phyloP scores from a whole-genome alignment of 2,113 vertebrate genomes.

The Peucedramus taeniatus region DNA sequence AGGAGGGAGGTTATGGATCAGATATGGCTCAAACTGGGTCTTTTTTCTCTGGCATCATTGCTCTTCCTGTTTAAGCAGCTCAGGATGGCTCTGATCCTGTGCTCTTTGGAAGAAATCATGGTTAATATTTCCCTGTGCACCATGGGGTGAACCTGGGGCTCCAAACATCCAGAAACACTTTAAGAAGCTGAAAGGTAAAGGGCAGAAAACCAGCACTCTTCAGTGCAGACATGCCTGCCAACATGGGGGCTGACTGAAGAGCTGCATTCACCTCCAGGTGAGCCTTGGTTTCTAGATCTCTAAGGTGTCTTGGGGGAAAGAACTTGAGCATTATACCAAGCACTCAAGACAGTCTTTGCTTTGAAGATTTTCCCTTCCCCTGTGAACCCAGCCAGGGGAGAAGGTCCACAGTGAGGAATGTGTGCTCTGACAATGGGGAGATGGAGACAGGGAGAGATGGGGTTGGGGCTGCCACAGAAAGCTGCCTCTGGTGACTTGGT shows the following conservation, averaged over 20 bases:
- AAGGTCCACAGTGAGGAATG: background rate
- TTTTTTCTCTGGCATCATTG: background rate
- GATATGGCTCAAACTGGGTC: fast-evolving
- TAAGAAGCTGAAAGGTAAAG: background rate
- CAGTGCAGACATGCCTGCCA: background rate
- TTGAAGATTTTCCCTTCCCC: background rate
- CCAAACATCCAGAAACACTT: background rate
- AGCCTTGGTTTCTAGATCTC: background rate
- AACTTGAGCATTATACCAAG: background rate
- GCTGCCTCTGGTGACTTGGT: background rate
- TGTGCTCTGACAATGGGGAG: background rate
- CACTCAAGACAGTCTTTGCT: background rate
- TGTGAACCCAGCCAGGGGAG: background rate
- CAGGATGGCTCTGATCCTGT: background rate
- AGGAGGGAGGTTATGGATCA: background rate
- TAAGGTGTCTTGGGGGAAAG: background rate
- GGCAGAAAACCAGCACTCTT: background rate
- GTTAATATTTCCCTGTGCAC: fast-evolving
- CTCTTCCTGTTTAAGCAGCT: background rate
- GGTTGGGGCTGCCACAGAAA: background rate
- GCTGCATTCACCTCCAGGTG: fast-evolving
- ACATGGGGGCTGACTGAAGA: background rate
- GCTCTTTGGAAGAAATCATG: fast-evolving
- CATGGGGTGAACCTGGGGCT: background rate
- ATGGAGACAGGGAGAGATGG: background rate